These are phyloP conservation scores for Tamandua tetradactyla DNA, from an alignment of 2,797 vertebrate species.

Conservation along the genomic window DNA sequence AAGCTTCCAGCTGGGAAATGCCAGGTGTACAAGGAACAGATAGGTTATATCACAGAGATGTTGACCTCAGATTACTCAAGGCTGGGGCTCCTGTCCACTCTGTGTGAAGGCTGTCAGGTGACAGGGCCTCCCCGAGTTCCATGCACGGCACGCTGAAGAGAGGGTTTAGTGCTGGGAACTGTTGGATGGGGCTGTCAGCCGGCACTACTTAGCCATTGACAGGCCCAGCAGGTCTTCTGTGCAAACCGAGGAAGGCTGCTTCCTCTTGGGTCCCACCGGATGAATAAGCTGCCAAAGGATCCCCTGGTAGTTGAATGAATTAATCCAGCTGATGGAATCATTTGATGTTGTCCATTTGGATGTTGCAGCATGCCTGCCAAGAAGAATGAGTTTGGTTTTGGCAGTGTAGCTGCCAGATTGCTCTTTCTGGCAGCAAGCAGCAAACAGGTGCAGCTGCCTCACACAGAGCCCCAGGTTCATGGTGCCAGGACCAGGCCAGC, in stretches of 20 bases:
- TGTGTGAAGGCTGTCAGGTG: too few relatives aligned
- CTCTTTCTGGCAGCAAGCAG: neutral
- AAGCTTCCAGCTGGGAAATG: neutral
- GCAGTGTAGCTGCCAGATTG: neutral
- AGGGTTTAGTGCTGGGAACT: accelerated
- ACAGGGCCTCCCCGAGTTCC: neutral
- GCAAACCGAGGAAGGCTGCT: accelerated
- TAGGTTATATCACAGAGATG: accelerated
- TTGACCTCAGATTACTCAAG: accelerated
- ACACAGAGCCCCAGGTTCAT: accelerated
- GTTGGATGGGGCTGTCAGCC: neutral
- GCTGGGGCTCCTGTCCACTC: neutral
- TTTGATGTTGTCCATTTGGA: accelerated
- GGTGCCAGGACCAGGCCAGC: neutral
- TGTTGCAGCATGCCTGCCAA: neutral
- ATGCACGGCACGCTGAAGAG: too few relatives aligned
- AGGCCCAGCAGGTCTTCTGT: neutral
- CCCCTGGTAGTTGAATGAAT: neutral
- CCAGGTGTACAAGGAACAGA: too few relatives aligned
- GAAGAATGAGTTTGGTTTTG: neutral
- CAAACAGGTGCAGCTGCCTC: neutral
- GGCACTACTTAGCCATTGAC: accelerated
- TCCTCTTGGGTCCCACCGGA: neutral
- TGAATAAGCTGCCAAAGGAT: accelerated
- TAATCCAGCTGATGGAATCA: accelerated